These are phyloP conservation scores for Euzophera pinguis DNA, from an alignment of 2,888 invertebrate species.

Conservation along the genomic window DNA sequence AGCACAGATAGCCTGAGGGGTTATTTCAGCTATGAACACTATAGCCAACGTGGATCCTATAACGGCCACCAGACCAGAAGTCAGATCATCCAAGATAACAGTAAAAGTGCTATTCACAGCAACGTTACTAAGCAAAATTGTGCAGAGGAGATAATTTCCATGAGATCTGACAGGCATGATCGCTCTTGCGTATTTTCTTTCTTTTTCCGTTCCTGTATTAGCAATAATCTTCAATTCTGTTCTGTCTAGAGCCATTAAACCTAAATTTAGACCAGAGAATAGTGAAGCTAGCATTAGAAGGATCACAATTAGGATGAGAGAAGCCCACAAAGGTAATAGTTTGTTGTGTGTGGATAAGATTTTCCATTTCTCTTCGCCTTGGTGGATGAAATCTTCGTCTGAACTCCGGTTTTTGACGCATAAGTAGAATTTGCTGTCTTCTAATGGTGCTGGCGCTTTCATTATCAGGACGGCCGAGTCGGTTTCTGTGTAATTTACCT, in stretches of 20 bases:
- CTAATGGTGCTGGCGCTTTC: conserved; percentile 49
- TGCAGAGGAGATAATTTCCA: conserved; percentile 96
- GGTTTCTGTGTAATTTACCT: conserved; percentile 38
- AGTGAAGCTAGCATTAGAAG: conserved; percentile 94
- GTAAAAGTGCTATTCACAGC: conserved; percentile 98
- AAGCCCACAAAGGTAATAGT: conserved; percentile 88
- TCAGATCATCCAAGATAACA: conserved; percentile 96
- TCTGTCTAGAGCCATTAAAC: conserved; percentile 96
- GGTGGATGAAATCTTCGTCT: conserved; percentile 78
- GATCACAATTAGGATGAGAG: conserved; percentile 84
- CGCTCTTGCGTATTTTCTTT: conserved; percentile 89
- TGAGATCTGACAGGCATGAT: conserved; percentile 95
- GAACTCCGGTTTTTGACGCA: conserved; percentile 45
- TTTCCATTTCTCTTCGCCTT: conserved; percentile 82
- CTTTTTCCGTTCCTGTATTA: conserved; percentile 93
- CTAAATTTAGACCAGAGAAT: conserved; percentile 98
- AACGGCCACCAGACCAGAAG: conserved; percentile 94
- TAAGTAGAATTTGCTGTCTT: conserved; percentile 60
- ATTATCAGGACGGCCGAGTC: conserved; percentile 54
- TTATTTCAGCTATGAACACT: conserved; percentile 98
- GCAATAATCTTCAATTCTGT: conserved; percentile 97
- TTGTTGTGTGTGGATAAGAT: conserved; percentile 85
- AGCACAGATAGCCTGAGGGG: conserved; percentile 97
- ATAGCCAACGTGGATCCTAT: conserved; percentile 95
- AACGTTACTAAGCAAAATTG: conserved; percentile 90